phyloP scores from a whole-genome alignment of 1,140 invertebrate species.

The Drosophila subpulchrella region DNA sequence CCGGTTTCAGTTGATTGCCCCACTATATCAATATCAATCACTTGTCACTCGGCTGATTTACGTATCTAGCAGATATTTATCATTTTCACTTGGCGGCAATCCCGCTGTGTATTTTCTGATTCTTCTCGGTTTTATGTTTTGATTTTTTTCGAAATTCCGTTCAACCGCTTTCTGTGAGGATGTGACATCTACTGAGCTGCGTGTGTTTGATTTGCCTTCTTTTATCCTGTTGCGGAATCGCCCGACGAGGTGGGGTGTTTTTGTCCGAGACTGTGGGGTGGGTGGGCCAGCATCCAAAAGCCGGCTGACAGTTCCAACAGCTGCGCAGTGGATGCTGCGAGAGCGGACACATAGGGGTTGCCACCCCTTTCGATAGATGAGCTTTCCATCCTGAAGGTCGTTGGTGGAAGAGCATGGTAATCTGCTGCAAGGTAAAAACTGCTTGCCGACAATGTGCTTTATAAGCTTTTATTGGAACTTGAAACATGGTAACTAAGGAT shows the following conservation, averaged over 20 bases:
- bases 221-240: slow-evolving; percentile 69
- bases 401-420: slow-evolving; percentile 30
- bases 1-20: slow-evolving; percentile 5
- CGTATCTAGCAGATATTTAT: slow-evolving; percentile 11
- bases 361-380: not conserved
- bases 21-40: not conserved
- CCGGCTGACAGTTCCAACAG: slow-evolving; percentile 68
- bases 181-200: slow-evolving; percentile 68
- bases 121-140: slow-evolving; percentile 6
- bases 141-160: slow-evolving; percentile 1
- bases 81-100: slow-evolving; percentile 46
- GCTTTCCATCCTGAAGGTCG: slow-evolving; percentile 24
- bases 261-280: slow-evolving; percentile 22
- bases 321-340: slow-evolving; percentile 64
- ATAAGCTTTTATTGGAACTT: slow-evolving; percentile 5
- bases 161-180: slow-evolving; percentile 45
- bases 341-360: slow-evolving; percentile 4
- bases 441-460: slow-evolving; percentile 7
- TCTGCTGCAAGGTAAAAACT: not conserved
- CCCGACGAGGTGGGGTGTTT: not conserved
- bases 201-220: slow-evolving; percentile 33
- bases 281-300: slow-evolving; percentile 61
- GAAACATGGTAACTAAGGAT: not conserved
- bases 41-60: slow-evolving; percentile 10
- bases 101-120: slow-evolving; percentile 26